These are phyloP conservation scores for Garra rufa DNA, from an alignment of 2,113 vertebrate species.

Conservation along the genomic window DNA sequence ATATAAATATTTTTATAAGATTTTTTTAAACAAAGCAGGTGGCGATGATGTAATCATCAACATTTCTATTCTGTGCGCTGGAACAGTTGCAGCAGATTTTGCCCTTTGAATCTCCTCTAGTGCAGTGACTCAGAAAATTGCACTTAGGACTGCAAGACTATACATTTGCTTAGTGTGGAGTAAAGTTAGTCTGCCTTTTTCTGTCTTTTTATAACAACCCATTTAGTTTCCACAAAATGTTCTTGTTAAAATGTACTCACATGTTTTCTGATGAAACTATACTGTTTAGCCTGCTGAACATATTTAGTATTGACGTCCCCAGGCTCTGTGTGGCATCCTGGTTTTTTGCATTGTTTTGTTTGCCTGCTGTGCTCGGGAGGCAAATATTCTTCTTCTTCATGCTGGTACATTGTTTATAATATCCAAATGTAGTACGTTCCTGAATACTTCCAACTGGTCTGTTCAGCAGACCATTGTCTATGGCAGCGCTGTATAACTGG, in stretches of 20 bases:
- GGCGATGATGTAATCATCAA: no score
- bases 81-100: no score
- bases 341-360: no score
- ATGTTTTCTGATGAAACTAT: neutral
- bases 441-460: neutral
- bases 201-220: neutral
- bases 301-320: neutral
- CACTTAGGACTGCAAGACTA: neutral
- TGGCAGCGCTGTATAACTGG: neutral
- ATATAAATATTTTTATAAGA: neutral
- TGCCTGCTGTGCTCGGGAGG: neutral
- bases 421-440: neutral
- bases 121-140: neutral
- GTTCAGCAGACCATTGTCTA: neutral
- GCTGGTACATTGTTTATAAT: neutral
- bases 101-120: neutral
- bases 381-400: neutral
- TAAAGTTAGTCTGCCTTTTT: neutral
- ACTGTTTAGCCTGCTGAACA: neutral
- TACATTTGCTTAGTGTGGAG: neutral
- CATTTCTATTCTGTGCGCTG: no score
- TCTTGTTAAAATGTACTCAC: neutral
- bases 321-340: no score
- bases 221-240: neutral
- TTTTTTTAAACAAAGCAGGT: no score